Evolutionary conservation across 2,888 invertebrate species (phyloP).

Genomic region (Minunthozetes semirufus): DNA sequence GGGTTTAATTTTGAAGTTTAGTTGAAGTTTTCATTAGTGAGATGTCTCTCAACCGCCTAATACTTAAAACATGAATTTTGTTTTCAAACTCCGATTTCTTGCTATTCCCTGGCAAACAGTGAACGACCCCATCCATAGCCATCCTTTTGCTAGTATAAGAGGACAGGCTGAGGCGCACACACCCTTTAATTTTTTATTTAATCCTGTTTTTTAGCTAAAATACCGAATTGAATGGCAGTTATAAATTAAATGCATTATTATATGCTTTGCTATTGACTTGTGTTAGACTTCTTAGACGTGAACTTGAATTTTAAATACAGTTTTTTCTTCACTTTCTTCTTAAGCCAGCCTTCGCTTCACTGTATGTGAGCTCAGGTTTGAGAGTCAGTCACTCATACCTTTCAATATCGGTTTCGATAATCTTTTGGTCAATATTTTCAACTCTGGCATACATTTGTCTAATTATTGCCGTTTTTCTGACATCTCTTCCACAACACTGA

Average conservation of each 20-base stretch:
- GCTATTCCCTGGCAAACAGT: not conserved
- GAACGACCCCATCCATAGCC: not conserved
- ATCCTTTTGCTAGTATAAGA: not conserved
- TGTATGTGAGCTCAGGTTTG: not conserved
- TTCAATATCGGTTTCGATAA: not conserved
- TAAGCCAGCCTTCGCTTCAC: no score
- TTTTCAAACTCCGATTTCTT: not conserved
- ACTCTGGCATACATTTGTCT: not conserved
- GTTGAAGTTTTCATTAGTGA: not conserved
- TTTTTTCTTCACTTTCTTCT: not conserved
- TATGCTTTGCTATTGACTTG: not conserved
- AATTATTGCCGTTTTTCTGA: not conserved
- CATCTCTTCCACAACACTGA: not conserved
- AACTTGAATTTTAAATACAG: not conserved
- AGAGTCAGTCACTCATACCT: not conserved
- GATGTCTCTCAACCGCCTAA: not conserved
- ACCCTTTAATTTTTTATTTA: not conserved
- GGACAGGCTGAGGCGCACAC: not conserved
- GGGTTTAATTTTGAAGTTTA: not conserved
- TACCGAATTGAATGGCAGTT: not conserved
- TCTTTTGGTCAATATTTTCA: not conserved
- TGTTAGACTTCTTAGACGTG: not conserved
- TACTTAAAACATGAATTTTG: not conserved
- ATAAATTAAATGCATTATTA: not conserved
- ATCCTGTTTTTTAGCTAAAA: not conserved